phyloP scores from a whole-genome alignment of 2,113 vertebrate genomes.

The Antigone vipio region DNA sequence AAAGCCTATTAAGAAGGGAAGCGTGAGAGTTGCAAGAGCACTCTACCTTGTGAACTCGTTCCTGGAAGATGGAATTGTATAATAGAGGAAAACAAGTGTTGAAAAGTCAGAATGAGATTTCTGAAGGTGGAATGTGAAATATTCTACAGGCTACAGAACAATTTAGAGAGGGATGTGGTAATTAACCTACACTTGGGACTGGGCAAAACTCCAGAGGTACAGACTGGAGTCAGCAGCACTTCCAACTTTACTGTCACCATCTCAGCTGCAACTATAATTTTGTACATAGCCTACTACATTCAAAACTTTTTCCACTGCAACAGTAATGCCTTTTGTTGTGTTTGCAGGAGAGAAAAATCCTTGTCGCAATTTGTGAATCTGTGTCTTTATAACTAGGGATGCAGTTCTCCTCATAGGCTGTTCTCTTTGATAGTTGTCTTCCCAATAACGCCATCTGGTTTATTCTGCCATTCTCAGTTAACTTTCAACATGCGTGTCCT shows the following conservation, averaged over 20 bases:
- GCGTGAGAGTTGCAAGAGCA: background rate
- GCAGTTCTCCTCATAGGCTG: background rate
- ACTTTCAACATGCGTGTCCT: accelerated
- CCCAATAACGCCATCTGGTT: background rate
- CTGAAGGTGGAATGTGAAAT: background rate
- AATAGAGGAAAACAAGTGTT: background rate
- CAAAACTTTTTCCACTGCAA: background rate
- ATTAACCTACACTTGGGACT: background rate
- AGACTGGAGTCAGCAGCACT: background rate
- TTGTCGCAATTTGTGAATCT: background rate
- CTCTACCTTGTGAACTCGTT: accelerated
- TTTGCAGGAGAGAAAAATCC: background rate
- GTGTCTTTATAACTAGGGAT: background rate
- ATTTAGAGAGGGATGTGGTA: background rate
- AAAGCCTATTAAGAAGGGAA: background rate
- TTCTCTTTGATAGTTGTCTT: background rate
- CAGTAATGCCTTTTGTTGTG: background rate
- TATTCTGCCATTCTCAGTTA: accelerated
- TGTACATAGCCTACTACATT: accelerated
- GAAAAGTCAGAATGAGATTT: background rate
- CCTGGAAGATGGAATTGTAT: background rate
- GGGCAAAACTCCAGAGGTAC: background rate
- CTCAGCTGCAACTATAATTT: background rate
- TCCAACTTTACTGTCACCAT: background rate
- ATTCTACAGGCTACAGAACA: background rate